Evolutionary conservation across 2,888 invertebrate genomes (phyloP).

Genomic region (Megamerina dolium): DNA sequence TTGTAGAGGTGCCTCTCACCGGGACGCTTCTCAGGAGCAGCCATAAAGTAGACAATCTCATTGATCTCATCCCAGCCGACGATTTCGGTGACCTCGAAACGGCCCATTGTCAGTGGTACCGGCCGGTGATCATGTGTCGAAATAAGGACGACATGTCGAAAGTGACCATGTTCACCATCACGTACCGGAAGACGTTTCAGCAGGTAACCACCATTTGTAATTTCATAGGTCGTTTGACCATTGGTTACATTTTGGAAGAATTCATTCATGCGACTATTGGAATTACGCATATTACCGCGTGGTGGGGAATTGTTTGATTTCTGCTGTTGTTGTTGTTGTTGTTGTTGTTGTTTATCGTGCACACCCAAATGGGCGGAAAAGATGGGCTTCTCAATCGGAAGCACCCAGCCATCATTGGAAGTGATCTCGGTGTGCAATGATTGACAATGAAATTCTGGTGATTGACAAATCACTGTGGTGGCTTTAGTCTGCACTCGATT

Average conservation of each 20-base stretch:
- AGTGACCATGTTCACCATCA: constrained; percentile 59
- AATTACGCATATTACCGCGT: constrained; percentile 2
- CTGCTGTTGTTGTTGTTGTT: constrained; percentile 13
- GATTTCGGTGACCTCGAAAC: constrained; percentile 67
- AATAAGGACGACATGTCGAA: constrained; percentile 54
- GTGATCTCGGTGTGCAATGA: constrained; percentile 55
- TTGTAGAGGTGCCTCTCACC: constrained; percentile 78
- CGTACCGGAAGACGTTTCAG: constrained; percentile 57
- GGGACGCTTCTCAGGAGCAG: constrained; percentile 70
- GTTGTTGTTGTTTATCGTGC: constrained; percentile 30
- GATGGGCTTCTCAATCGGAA: constrained; percentile 44
- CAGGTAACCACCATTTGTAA: constrained; percentile 43
- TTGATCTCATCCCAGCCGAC: constrained; percentile 71
- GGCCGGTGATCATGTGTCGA: constrained; percentile 46
- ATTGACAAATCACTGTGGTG: constrained; percentile 69
- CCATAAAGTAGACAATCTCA: constrained; percentile 72
- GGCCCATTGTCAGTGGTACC: constrained; percentile 62
- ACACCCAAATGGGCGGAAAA: constrained; percentile 40
- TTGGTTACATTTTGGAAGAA: constrained; percentile 34
- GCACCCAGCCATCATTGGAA: constrained; percentile 48
- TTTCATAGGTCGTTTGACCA: constrained; percentile 43
- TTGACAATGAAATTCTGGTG: constrained; percentile 64
- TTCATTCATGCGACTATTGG: constrained; percentile 18
- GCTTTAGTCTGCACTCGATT: constrained; percentile 80
- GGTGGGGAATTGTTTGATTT: neutral